Evolutionary conservation across 53 echinoderm and acorn worm species (phyloP), one percentile per base, ranked within the genome.

Genomic region (Paracentrotus lividus): DNA sequence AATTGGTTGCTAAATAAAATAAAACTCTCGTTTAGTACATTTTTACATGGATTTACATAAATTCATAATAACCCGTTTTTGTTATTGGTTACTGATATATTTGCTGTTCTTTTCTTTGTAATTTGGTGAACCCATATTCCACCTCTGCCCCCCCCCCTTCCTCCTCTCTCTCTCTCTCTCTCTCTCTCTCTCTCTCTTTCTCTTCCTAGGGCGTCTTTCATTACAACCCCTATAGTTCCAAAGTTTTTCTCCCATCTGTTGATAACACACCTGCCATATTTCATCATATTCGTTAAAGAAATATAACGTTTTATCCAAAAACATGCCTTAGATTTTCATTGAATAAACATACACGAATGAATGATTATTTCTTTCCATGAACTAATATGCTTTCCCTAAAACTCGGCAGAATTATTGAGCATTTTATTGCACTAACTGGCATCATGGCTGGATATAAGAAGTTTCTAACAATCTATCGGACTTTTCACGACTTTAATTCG

Each of bases 401-500:
- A 72, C 72, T 40, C 72, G 40, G 18, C 40, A 10, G 16, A 14
- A 69, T 38, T 29, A 31, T 31, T 16, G 34, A 36, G 69, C 0
- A 7, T 57, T 72, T 21, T 72, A 72, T 72, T 72, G 72, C 72
- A 72, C 72, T 72, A 5, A 20, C 2, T 36, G 27, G 18, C 36
- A 20, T 0, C 18, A 72, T 29, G 1, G 20, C 14, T 16, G 2
- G 15, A n/a, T n/a, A n/a, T n/a, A n/a, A n/a, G n/a, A n/a, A n/a
- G n/a, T n/a, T n/a, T n/a, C n/a, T 72, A 40, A 32, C 16, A 40
- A 40, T 1, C 68, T 36, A 15, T 4, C 5, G 57, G 15, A 68
- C 31, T 72, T 51, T 58, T 91, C 91, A 91, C 21, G 91, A 91
- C 51, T 91, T 91, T 20, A 91, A 40, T 49, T 69, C 91, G 14